Conservation (phyloP, 2,797 vertebrate genomes). For the Spheniscus humboldti region DNA sequence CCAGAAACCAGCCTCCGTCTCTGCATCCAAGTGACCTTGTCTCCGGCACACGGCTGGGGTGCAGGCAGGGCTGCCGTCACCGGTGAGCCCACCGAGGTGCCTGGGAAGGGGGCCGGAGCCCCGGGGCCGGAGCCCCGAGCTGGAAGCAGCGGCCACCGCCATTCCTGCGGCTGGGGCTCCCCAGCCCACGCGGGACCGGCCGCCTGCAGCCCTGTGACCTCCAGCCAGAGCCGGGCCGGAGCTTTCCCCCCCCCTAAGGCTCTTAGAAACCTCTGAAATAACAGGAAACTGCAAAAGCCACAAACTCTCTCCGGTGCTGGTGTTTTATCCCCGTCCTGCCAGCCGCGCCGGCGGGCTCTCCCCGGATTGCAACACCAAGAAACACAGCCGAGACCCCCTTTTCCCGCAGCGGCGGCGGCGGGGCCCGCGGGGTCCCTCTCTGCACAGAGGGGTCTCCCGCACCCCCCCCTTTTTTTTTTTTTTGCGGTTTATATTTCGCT, state of each 20-base stretch:
- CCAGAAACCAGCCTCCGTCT: neutral
- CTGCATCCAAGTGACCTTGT: neutral
- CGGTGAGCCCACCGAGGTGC: rapidly evolving
- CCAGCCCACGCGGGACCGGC: neutral
- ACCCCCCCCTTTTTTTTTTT: no score
- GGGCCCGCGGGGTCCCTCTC: neutral
- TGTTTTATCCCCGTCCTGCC: neutral
- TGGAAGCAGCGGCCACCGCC: neutral
- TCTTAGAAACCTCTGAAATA: neutral
- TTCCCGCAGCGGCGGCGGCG: neutral
- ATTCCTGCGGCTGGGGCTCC: neutral
- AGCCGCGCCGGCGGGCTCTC: neutral
- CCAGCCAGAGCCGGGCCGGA: neutral
- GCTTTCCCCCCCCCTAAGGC: neutral
- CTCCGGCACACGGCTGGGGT: rapidly evolving
- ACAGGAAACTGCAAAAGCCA: neutral
- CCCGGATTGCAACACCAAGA: neutral
- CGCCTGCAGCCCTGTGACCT: rapidly evolving
- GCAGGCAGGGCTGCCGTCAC: neutral
- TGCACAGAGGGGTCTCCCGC: neutral
- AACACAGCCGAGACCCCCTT: neutral
- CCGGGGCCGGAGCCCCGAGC: neutral
- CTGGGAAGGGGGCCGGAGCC: neutral
- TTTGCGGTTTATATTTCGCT: rapidly evolving
- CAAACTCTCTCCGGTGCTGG: neutral